phyloP scores from a whole-genome alignment of 2,888 invertebrate species.

The Thera obeliscata region DNA sequence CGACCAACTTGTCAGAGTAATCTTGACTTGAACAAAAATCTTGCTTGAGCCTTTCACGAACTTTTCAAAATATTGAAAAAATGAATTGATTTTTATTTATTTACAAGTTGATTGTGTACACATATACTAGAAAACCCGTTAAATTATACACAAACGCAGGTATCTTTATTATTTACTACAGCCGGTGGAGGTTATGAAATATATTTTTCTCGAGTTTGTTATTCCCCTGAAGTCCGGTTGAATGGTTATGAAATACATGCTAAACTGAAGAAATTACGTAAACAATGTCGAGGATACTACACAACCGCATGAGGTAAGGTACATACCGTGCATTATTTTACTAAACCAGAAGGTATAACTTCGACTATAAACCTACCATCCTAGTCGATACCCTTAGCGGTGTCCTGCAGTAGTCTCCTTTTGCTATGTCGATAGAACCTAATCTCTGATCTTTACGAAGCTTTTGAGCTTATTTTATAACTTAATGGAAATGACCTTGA shows the following conservation, averaged over 20 bases:
- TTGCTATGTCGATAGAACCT: background rate
- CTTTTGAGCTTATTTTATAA: background rate
- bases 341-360: background rate
- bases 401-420: background rate
- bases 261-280: slow-evolving; percentile 60
- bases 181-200: slow-evolving; percentile 79
- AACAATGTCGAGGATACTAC: slow-evolving; percentile 79
- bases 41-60: slow-evolving; percentile 7
- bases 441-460: too few species aligned
- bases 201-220: slow-evolving; percentile 50
- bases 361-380: background rate
- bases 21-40: background rate
- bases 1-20: too few species aligned
- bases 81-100: slow-evolving; percentile 75
- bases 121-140: slow-evolving; percentile 54
- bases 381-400: background rate
- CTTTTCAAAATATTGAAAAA: slow-evolving; percentile 57
- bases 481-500: background rate
- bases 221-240: slow-evolving; percentile 45
- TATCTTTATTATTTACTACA: slow-evolving; percentile 54
- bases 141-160: slow-evolving; percentile 48
- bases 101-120: slow-evolving; percentile 77
- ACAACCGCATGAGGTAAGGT: slow-evolving; percentile 74
- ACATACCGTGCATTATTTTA: background rate
- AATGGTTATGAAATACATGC: slow-evolving; percentile 67